Evolutionary conservation across 2,888 invertebrate species (phyloP).

Genomic region (Nomada fabriciana): DNA sequence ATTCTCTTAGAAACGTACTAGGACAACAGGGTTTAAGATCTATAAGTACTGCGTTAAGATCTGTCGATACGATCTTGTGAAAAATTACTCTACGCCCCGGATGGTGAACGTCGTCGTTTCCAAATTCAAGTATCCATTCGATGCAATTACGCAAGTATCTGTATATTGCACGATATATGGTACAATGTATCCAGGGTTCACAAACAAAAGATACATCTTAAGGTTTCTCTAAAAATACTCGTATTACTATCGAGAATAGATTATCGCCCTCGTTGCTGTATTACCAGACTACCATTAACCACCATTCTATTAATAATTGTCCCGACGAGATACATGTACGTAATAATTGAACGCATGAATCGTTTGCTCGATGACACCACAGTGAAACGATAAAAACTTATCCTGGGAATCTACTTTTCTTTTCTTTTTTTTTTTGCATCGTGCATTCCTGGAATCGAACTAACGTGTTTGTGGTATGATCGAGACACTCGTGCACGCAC

Average conservation of each 20-base stretch:
- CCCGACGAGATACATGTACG: constrained; percentile 1
- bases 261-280: constrained; percentile 23
- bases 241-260: constrained; percentile 26
- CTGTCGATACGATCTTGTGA: not conserved
- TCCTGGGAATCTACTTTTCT: too few relatives aligned
- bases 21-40: not conserved
- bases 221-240: constrained; percentile 28
- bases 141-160: not conserved
- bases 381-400: not conserved
- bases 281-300: constrained; percentile 22
- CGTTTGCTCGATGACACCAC: constrained; percentile 1
- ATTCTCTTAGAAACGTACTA: not conserved
- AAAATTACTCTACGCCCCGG: not conserved
- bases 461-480: not conserved
- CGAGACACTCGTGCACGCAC: not conserved
- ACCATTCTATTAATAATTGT: constrained; percentile 40
- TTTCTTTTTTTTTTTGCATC: not conserved
- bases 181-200: not conserved
- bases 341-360: not conserved
- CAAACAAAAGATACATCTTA: not conserved
- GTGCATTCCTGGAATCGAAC: not conserved
- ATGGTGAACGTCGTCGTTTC: not conserved
- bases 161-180: not conserved
- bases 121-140: constrained; percentile 3
- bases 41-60: constrained; percentile 1